These are phyloP conservation scores for Ciconia nigra DNA, from an alignment of 2,797 vertebrate species.

Conservation along the genomic window DNA sequence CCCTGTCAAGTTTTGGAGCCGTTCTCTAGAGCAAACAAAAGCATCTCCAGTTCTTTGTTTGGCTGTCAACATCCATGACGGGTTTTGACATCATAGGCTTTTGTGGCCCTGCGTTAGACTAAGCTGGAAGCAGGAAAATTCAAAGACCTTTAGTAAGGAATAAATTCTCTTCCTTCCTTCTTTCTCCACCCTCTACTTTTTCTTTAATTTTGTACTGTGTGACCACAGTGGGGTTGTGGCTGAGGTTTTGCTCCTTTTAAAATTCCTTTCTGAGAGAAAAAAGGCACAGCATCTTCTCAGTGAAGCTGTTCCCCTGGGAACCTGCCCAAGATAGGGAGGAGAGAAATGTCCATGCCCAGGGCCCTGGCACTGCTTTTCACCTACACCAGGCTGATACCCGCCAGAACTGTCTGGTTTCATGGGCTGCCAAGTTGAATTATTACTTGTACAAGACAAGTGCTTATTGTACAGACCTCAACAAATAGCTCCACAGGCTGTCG, in stretches of 20 bases:
- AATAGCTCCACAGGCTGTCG: neutral
- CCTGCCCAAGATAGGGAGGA: neutral
- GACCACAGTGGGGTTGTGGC: neutral
- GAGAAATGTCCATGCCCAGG: neutral
- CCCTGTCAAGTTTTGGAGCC: neutral
- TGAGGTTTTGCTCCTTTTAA: neutral
- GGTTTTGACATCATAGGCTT: neutral
- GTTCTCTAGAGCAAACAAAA: neutral
- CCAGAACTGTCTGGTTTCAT: neutral
- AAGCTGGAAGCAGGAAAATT: neutral
- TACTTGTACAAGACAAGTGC: neutral
- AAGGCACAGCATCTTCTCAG: neutral
- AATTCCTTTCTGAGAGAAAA: neutral
- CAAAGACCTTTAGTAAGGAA: neutral
- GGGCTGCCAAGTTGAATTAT: neutral
- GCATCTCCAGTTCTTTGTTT: neutral
- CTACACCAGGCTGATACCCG: neutral
- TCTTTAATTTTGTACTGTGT: neutral
- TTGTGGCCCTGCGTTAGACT: neutral
- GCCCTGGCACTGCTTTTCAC: neutral
- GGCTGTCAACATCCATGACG: neutral
- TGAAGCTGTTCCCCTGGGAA: neutral
- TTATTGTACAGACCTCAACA: constrained; percentile 3
- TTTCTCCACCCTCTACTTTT: neutral
- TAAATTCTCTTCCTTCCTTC: neutral